A percentile compares a stretch with the other conserved stretches of the same genome.
Conservation (phyloP, 2,888 invertebrate species). For the Eumacrocentrus americanus region DNA sequence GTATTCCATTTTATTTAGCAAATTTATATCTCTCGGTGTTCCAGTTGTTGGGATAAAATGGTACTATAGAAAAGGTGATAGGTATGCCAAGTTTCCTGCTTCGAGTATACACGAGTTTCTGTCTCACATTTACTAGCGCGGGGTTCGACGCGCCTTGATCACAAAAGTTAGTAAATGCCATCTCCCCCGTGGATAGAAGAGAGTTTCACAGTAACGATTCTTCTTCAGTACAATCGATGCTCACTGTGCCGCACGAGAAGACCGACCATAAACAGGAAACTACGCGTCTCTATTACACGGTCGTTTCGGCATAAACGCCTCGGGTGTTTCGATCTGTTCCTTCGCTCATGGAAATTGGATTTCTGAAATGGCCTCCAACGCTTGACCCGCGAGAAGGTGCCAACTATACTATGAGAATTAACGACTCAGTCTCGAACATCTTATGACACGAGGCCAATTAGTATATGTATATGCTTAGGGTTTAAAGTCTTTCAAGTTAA, state of each 20-base stretch:
- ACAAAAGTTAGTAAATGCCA: constrained; percentile 31
- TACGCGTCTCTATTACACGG: constrained; percentile 32
- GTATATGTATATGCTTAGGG: no score
- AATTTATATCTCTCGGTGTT: no score
- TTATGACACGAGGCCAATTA: no score
- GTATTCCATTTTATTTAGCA: no score
- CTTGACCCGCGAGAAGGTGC: not conserved
- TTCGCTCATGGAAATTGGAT: constrained; percentile 31
- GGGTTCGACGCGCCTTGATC: constrained; percentile 24
- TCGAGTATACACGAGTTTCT: constrained; percentile 26
- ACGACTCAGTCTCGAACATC: not conserved
- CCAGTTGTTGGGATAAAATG: no score
- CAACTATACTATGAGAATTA: not conserved
- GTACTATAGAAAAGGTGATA: no score
- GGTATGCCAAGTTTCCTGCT: no score
- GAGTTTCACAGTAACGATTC: constrained; percentile 35
- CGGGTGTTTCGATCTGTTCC: constrained; percentile 14
- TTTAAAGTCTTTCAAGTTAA: not conserved
- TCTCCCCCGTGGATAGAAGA: not conserved
- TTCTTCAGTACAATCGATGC: constrained; percentile 33
- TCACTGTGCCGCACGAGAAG: constrained; percentile 8
- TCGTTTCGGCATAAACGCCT: constrained; percentile 29
- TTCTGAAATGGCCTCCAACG: constrained; percentile 23
- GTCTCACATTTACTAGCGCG: constrained; percentile 24
- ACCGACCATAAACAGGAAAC: constrained; percentile 22